Evolutionary conservation across 2,113 vertebrate genomes (phyloP).

Genomic region (Epinephelus fuscoguttatus): DNA sequence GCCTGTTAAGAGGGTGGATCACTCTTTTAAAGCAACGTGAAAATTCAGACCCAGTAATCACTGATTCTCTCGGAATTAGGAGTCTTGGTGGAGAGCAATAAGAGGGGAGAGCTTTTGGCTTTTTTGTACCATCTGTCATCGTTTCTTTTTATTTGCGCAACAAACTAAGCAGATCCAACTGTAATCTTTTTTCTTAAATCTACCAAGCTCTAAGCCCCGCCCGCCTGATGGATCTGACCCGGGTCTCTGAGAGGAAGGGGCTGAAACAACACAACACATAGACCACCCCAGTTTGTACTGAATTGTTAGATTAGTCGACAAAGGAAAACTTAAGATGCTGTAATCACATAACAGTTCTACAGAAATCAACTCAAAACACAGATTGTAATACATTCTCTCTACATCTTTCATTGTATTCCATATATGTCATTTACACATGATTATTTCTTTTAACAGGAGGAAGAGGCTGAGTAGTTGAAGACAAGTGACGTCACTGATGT

Average conservation of each 20-base stretch:
- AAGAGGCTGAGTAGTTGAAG: conserved; percentile 73
- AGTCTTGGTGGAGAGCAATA: not conserved
- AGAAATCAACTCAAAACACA: not conserved
- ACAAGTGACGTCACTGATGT: conserved; percentile 14
- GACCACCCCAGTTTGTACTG: not conserved
- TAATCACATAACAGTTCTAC: not conserved
- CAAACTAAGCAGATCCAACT: conserved; percentile 22
- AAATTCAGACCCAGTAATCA: not conserved
- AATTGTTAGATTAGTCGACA: not conserved
- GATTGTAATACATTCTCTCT: not conserved
- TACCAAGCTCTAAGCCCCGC: not conserved
- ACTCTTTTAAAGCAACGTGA: not conserved
- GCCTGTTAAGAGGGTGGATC: no score
- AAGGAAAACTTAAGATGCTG: not conserved
- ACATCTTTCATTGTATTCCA: not conserved
- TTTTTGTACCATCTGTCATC: not conserved
- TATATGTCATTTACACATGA: conserved; percentile 2
- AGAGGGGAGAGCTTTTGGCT: not conserved
- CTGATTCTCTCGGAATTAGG: not conserved
- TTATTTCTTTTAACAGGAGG: conserved; percentile 70
- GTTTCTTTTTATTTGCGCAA: conserved; percentile 19
- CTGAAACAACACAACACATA: not conserved
- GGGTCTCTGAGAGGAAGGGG: not conserved
- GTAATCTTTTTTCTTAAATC: conserved; percentile 25
- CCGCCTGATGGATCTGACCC: not conserved